Conservation (phyloP, 2,113 vertebrate genomes). For the Seriola aureovittata region DNA sequence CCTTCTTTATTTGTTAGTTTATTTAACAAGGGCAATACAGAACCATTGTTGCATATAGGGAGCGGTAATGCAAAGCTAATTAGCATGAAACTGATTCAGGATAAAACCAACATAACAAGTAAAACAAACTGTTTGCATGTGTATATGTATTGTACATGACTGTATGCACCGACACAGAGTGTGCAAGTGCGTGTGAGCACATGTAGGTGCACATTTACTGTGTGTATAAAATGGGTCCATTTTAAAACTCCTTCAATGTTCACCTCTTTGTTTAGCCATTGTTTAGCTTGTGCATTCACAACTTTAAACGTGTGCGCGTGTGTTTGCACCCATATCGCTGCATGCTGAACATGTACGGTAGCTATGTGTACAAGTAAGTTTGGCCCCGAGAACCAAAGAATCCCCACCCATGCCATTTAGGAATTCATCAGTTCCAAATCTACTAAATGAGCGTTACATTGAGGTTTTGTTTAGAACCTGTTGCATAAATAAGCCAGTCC, state of each 20-base stretch:
- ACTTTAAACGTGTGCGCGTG: neutral
- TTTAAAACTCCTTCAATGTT: neutral
- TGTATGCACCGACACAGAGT: neutral
- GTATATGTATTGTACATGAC: neutral
- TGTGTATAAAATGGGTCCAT: neutral
- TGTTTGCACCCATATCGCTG: neutral
- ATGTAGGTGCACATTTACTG: neutral
- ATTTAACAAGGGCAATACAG: neutral
- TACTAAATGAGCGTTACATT: slow-evolving; percentile 81
- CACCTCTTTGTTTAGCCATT: neutral
- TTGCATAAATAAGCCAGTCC: slow-evolving; percentile 87
- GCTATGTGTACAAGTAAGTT: neutral
- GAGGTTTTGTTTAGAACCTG: slow-evolving; percentile 83
- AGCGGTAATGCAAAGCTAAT: neutral
- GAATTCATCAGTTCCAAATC: slow-evolving; percentile 79
- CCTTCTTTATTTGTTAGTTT: neutral
- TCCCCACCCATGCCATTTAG: slow-evolving; percentile 75
- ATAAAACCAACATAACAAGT: neutral
- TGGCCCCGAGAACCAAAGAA: slow-evolving; percentile 34
- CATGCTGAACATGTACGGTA: neutral
- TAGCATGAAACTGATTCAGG: neutral
- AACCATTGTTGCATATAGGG: neutral
- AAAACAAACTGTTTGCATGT: neutral
- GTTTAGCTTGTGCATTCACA: neutral
- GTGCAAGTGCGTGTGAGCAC: too few relatives aligned